These are phyloP conservation scores for Cyanoderma ruficeps DNA, from an alignment of 2,113 vertebrate species.

Conservation along the genomic window DNA sequence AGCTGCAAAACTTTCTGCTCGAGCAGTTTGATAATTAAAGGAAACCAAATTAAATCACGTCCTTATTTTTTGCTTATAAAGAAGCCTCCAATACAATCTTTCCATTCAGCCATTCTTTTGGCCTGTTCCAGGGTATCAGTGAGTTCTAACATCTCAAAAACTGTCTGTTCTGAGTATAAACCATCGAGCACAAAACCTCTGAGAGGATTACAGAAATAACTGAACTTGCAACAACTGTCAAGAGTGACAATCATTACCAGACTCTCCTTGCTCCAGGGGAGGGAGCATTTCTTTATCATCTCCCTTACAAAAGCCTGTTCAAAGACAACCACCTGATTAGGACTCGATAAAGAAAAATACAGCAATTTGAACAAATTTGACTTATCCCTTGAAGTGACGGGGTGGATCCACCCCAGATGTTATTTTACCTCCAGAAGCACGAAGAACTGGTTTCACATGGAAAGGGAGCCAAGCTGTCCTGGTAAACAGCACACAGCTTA, in stretches of 20 bases:
- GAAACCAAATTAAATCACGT: background rate
- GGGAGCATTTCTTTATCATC: background rate
- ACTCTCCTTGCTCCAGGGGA: background rate
- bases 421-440: background rate
- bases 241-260: background rate
- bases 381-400: background rate
- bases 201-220: background rate
- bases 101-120: background rate
- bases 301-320: background rate
- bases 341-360: background rate
- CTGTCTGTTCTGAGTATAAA: background rate
- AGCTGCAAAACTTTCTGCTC: background rate
- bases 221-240: background rate
- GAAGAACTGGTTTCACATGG: conserved; percentile 47
- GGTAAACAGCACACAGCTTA: background rate
- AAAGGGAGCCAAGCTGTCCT: conserved; percentile 23
- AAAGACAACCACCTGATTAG: background rate
- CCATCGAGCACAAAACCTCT: background rate
- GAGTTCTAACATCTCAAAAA: background rate
- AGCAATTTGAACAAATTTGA: background rate
- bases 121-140: background rate
- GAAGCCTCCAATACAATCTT: background rate
- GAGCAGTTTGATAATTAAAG: background rate
- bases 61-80: background rate
- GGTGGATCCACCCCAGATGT: background rate